phyloP scores from a whole-genome alignment of 2,113 vertebrate genomes.

The Barnardius zonarius region DNA sequence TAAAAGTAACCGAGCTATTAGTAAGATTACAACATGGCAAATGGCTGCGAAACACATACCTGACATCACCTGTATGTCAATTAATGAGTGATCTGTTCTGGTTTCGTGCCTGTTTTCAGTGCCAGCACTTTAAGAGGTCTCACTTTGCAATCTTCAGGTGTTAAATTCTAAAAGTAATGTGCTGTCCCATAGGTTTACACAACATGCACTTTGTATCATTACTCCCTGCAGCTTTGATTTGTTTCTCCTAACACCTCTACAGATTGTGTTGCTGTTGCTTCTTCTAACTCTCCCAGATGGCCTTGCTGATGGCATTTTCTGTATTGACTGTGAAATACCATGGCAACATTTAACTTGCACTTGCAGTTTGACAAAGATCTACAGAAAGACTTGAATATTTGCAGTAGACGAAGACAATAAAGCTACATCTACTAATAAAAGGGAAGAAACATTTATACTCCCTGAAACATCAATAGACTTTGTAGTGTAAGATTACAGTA shows the following conservation, averaged over 20 bases:
- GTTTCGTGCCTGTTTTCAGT: neutral
- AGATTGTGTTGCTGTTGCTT: neutral
- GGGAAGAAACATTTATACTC: neutral
- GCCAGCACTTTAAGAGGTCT: neutral
- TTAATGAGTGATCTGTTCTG: neutral
- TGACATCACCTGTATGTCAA: neutral
- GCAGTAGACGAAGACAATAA: neutral
- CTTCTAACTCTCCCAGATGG: neutral
- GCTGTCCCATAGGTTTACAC: neutral
- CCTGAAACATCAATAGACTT: neutral
- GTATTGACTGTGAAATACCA: neutral
- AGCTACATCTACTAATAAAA: neutral
- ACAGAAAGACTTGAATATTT: neutral
- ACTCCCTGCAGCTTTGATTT: neutral
- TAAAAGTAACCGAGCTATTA: neutral
- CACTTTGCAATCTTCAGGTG: neutral
- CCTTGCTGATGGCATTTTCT: neutral
- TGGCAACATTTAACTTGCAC: neutral
- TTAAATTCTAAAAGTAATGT: neutral
- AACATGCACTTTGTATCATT: neutral
- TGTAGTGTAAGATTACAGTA: neutral
- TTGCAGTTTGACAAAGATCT: neutral
- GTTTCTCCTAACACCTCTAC: conserved; percentile 2
- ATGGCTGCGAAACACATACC: neutral
- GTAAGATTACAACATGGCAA: neutral